These are phyloP conservation scores for Tenodera sinensis DNA, from an alignment of 2,888 invertebrate genomes.

Conservation along the genomic window DNA sequence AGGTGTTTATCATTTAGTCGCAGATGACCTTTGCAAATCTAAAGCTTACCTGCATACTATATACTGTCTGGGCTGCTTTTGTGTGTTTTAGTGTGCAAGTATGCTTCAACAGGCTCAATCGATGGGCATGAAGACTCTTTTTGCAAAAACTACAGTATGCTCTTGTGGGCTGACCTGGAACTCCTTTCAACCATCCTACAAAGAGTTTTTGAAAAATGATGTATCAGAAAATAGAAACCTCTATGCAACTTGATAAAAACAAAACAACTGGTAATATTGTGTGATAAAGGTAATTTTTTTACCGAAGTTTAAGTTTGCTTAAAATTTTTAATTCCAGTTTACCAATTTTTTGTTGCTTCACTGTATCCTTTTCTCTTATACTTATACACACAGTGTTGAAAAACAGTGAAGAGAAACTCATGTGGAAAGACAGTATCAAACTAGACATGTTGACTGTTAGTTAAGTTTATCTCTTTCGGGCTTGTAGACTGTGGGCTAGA, in stretches of 20 bases:
- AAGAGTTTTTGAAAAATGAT: neutral
- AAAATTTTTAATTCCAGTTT: too few relatives aligned
- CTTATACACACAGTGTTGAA: too few relatives aligned
- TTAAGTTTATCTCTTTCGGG: too few relatives aligned
- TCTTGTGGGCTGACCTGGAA: slow-evolving; percentile 52
- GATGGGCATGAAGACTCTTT: slow-evolving; percentile 56
- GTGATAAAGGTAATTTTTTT: too few relatives aligned
- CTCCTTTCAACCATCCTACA: slow-evolving; percentile 54
- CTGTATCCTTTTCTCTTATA: too few relatives aligned
- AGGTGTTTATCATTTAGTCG: neutral
- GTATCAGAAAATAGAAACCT: neutral
- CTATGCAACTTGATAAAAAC: neutral
- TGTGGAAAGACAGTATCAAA: too few relatives aligned
- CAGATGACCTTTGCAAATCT: neutral
- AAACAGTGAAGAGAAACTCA: too few relatives aligned
- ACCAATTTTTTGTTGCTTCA: too few relatives aligned
- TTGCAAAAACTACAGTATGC: slow-evolving; percentile 57
- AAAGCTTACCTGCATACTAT: neutral
- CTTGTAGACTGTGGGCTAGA: too few relatives aligned
- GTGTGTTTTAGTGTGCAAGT: slow-evolving; percentile 56
- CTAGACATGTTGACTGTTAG: too few relatives aligned
- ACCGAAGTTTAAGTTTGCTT: too few relatives aligned
- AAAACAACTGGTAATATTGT: too few relatives aligned
- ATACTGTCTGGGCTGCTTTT: slow-evolving; percentile 20
- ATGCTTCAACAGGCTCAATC: slow-evolving; percentile 56